Conservation (phyloP, 2,797 vertebrate species). For the Acrocephalus scirpaceus region DNA sequence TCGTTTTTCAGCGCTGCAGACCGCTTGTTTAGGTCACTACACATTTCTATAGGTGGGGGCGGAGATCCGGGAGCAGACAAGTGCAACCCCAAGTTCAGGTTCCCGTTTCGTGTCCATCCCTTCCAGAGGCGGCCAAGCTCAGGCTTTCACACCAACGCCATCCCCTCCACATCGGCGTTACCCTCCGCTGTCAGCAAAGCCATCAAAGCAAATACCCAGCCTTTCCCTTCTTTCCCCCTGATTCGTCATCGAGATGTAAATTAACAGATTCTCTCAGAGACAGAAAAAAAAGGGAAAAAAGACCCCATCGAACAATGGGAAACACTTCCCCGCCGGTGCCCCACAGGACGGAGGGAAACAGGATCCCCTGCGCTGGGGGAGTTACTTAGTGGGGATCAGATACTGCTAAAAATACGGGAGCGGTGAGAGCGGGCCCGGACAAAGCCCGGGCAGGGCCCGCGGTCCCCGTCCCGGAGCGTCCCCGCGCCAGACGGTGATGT, state of each 20-base stretch:
- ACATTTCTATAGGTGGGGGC: not conserved
- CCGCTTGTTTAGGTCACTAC: rapidly evolving
- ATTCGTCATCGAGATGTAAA: not conserved
- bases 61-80: not conserved
- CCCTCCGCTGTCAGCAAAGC: not conserved
- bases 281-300: not conserved
- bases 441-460: slow-evolving; percentile 11
- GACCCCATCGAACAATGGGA: not conserved
- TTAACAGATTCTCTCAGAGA: not conserved
- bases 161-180: not conserved
- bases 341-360: not conserved
- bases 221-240: not conserved
- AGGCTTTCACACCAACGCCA: not conserved
- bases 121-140: not conserved
- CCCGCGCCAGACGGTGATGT: slow-evolving; percentile 76
- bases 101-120: not conserved
- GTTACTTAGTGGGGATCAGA: not conserved
- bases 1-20: rapidly evolving
- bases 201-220: not conserved
- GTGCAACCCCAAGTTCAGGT: not conserved
- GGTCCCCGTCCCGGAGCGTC: slow-evolving; percentile 52
- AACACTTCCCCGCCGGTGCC: not conserved
- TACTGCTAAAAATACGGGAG: slow-evolving; percentile 10
- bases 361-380: not conserved
- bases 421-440: not conserved